Conservation (phyloP, 2,888 invertebrate species). For the Abrostola tripartita region DNA sequence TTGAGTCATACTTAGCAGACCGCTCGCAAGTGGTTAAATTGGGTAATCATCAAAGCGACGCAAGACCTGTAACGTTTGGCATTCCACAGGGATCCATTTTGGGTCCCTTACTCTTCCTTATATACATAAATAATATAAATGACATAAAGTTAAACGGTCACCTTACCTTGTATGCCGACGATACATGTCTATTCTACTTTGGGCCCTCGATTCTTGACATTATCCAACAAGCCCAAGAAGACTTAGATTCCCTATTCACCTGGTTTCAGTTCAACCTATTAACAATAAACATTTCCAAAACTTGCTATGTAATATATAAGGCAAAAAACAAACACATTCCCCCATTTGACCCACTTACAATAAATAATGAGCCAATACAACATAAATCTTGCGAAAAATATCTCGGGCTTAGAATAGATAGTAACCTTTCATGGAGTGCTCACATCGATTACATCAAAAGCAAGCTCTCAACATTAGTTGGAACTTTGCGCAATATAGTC, state of each 20-base stretch:
- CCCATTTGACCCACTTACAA: slow-evolving; percentile 1
- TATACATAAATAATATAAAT: slow-evolving; percentile 21
- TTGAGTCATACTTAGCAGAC: neutral
- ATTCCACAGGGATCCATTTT: slow-evolving; percentile 26
- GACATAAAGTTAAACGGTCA: slow-evolving; percentile 19
- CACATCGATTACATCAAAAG: too few species aligned
- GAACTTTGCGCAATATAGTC: too few species aligned
- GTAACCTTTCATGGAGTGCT: too few species aligned
- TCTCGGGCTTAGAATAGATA: slow-evolving; percentile 12
- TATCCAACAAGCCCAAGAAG: slow-evolving; percentile 29
- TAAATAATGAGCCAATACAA: neutral
- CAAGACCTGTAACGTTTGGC: slow-evolving; percentile 7
- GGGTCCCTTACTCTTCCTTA: slow-evolving; percentile 16
- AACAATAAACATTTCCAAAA: slow-evolving; percentile 11
- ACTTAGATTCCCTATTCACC: slow-evolving; percentile 28
- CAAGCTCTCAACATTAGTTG: too few species aligned
- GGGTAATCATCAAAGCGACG: neutral
- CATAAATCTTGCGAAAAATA: slow-evolving; percentile 14
- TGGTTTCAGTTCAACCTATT: slow-evolving; percentile 35
- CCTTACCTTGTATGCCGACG: too few species aligned
- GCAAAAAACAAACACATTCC: slow-evolving; percentile 34
- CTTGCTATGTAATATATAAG: slow-evolving; percentile 29
- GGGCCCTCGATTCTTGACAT: slow-evolving; percentile 6
- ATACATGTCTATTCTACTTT: too few species aligned
- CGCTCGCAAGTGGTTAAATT: slow-evolving; percentile 2